Conservation (phyloP, 2,888 invertebrate species). For the Eueremaeus valkanovi region DNA sequence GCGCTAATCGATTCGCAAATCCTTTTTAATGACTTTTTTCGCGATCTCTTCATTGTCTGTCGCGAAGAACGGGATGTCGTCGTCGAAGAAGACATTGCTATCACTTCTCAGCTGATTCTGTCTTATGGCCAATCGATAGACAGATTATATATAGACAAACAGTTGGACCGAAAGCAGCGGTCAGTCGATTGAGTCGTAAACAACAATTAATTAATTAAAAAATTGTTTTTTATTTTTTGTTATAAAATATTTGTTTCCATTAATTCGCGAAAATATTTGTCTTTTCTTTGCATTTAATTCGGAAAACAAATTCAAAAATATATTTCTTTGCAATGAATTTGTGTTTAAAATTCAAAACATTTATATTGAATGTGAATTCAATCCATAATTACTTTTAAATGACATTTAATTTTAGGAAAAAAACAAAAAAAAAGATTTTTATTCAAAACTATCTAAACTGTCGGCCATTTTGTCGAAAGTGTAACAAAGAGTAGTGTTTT, state of each 20-base stretch:
- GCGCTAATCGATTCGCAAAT: not conserved
- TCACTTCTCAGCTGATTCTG: not conserved
- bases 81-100: not conserved
- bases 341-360: not conserved
- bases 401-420: not conserved
- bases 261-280: too few species aligned
- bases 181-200: too few species aligned
- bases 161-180: too few species aligned
- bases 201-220: too few species aligned
- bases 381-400: too few species aligned
- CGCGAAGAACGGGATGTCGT: constrained; percentile 11
- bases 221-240: too few species aligned
- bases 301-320: too few species aligned
- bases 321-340: not conserved
- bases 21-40: constrained; percentile 12
- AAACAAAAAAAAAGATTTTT: not conserved
- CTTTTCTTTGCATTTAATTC: too few species aligned
- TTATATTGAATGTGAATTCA: too few species aligned
- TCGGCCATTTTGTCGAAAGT: constrained; percentile 27
- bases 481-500: constrained; percentile 28
- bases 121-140: too few species aligned
- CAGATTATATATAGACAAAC: too few species aligned
- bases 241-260: not conserved
- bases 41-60: constrained; percentile 15
- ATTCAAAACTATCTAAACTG: not conserved